Base-by-base conservation (phyloP, 2,113 vertebrate genomes). In the Syrmaticus mikado region DNA sequence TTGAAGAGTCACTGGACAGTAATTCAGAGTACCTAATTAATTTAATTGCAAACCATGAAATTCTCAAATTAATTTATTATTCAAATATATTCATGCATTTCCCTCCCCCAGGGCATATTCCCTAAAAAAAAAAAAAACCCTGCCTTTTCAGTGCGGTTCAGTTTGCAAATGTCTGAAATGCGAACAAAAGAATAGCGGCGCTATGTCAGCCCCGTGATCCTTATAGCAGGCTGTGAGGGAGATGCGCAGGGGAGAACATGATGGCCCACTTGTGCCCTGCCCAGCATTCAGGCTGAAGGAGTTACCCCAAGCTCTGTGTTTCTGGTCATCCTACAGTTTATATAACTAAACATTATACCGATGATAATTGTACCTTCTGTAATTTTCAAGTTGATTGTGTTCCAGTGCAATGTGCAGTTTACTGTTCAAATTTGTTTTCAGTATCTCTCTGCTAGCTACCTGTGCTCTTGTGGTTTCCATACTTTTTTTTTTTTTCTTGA, bases 1-100 rank as follows among this genome's bases (percentile, higher is more conserved):
- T 83, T 83, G 79, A 67, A 81, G 80, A 94, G 52, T 77, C 72
- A 67, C 55, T 96, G 84, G 67, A 89, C 92, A 91, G 52, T 68
- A 75, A 92, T 68, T 87, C 76, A 68, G 82, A 88, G 41, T 57
- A 65, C 79, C 72, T 94, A 93, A 94, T 96, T 96, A 94, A 88
- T 78, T 91, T 89, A 92, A 93, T 72, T 94, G 43, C 73, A 86
- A 94, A 73, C 66, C 76, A 87, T 85, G n/a, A 91, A 78, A 94
- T 88, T 82, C 57, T 91, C 75, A 92, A 74, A 88, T 95, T 90
- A 90, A 60, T 93, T 87, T 92, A 92, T 93, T 96, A 95, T 94
- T 96, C 89, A 93, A 94, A 94, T 97, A 60, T 96, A 95, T 95
- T 97, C 94, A 91, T 48, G 67, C 15, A 43, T 32, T 91, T 91